Conservation (phyloP, 2,113 vertebrate genomes). For the Acanthochromis polyacanthus region DNA sequence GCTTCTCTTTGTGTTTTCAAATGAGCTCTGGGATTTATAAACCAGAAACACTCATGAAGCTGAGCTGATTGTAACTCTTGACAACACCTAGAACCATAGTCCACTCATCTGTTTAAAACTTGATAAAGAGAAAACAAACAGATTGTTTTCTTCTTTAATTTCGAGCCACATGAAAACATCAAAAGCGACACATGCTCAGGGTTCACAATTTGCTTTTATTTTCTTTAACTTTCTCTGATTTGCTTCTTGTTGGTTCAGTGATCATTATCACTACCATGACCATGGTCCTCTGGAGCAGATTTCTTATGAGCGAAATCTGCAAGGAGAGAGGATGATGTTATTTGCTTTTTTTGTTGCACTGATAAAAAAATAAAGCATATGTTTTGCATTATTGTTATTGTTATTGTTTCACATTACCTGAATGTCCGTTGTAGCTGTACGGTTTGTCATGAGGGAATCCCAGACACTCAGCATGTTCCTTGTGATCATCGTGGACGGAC, state of each 20-base stretch:
- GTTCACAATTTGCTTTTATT: not conserved
- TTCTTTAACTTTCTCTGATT: not conserved
- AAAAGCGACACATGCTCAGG: not conserved
- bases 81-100: too few relatives aligned
- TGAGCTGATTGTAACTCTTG: too few relatives aligned
- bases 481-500: fast-evolving
- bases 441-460: not conserved
- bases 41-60: too few relatives aligned
- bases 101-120: not conserved
- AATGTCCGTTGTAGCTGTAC: not conserved
- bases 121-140: not conserved
- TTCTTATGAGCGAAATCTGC: slow-evolving; percentile 44
- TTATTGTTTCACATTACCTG: slow-evolving; percentile 4
- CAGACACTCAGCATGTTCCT: slow-evolving; percentile 20
- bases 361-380: not conserved
- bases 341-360: not conserved
- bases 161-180: not conserved
- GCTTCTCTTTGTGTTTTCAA: too few relatives aligned
- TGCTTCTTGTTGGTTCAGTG: not conserved
- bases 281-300: too few relatives aligned
- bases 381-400: not conserved
- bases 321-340: not conserved
- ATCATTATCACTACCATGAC: too few relatives aligned
- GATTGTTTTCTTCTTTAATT: not conserved
- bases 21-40: too few relatives aligned